Base-by-base conservation (phyloP, 2,888 invertebrate species). In the Drosophila tanythrix region DNA sequence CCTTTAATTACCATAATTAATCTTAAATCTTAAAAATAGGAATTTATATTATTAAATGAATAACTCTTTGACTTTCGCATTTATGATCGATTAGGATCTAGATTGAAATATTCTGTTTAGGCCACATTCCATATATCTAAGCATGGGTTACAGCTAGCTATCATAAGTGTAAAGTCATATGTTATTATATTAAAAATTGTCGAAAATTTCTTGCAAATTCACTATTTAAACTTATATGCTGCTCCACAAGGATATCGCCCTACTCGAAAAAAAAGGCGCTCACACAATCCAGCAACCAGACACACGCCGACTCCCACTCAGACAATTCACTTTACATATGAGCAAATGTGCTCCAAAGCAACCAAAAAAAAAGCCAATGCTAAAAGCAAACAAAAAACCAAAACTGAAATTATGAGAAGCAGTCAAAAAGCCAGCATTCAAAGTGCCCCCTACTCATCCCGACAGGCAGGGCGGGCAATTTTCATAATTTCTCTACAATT, bases 401-500 rank as follows among this genome's bases (percentile, higher is more conserved):
- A 73, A 75, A 74, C 73, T 81, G 70, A 82, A 83, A 81, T 89
- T 84, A 84, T 84, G 67, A 84, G 74, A 73, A 66, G 80, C 85
- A 79, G 74, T 79, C 88, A 66, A 84, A 85, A 86, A 81, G 83
- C 79, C 67, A 71, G 81, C 76, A 83, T 73, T 73, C 76, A 85
- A 89, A 89, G 77, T 84, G 85, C 78, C 74, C 60, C 31, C 61
- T 53, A 21, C 63, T 57, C 79, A 59, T 29, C 52, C 65, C 33
- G 31, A 56, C 60, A 33, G 69, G 58, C 64, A 50, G 69, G 57
- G 56, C 76, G 73, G 74, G 67, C 83, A 81, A 74, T 85, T 85
- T 90, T 86, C 82, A 89, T 91, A 89, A 90, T 92, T 91, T 91
- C 77, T 86, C 92, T 84, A 90, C 90, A 91, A 91, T 91, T 91